These are phyloP conservation scores for Pseudolycoriella hygida DNA, from an alignment of 2,888 invertebrate genomes.

Conservation along the genomic window DNA sequence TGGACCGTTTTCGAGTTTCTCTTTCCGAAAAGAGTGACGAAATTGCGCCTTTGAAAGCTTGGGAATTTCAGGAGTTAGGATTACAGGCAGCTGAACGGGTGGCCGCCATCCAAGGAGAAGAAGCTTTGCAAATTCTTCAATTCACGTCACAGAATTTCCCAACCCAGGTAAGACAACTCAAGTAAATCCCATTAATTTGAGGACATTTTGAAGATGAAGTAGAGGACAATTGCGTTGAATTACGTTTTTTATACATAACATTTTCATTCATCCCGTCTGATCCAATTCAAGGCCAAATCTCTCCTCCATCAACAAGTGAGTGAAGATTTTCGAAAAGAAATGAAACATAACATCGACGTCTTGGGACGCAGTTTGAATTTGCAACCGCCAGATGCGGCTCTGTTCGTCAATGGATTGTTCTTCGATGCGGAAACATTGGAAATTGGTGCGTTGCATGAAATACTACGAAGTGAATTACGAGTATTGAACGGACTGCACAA, in stretches of 20 bases:
- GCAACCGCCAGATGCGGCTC: constrained; percentile 65
- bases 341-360: constrained; percentile 72
- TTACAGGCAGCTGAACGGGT: constrained; percentile 86
- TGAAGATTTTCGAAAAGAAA: constrained; percentile 47
- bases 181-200: no score
- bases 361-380: constrained; percentile 61
- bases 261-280: no score
- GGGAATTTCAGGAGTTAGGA: constrained; percentile 87
- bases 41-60: constrained; percentile 86
- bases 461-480: constrained; percentile 66
- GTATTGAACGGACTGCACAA: constrained; percentile 67
- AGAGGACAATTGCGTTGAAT: no score
- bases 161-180: constrained; percentile 44
- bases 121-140: constrained; percentile 67
- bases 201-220: no score
- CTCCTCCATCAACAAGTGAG: constrained; percentile 58
- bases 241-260: no score
- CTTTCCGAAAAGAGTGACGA: constrained; percentile 79
- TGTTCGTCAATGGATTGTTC: constrained; percentile 84
- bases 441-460: constrained; percentile 67
- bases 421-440: constrained; percentile 87
- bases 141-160: constrained; percentile 97
- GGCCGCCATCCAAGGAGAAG: constrained; percentile 58
- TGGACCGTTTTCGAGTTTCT: constrained; percentile 67
- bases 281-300: constrained; percentile 42